Evolutionary conservation across 1,140 invertebrate species (phyloP).

Genomic region (Triops longicaudatus): DNA sequence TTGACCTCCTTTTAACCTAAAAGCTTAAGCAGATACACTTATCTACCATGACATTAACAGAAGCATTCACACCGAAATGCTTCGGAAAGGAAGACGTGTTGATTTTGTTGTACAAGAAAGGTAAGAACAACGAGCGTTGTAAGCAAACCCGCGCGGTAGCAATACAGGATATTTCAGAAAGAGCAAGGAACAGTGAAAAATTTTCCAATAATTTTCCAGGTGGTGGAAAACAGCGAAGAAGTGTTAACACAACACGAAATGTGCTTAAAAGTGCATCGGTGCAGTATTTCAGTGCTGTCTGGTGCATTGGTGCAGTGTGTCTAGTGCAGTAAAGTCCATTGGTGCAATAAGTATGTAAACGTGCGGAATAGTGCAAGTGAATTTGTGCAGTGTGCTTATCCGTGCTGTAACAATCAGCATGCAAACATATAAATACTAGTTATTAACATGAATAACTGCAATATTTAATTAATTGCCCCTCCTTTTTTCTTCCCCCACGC

Average conservation of each 20-base stretch:
- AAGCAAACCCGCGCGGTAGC: neutral
- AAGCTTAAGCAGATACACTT: neutral
- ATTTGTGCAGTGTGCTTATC: slow-evolving; percentile 6
- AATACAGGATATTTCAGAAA: neutral
- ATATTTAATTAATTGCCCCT: neutral
- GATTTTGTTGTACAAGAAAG: too few relatives aligned
- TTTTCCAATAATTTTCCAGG: neutral
- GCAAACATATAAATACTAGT: neutral
- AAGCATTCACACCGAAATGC: too few relatives aligned
- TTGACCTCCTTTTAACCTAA: neutral
- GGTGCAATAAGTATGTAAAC: neutral
- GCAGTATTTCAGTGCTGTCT: neutral
- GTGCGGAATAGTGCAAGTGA: neutral
- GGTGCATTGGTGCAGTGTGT: neutral
- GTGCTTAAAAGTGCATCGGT: neutral
- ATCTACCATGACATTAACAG: neutral
- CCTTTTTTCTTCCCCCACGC: neutral
- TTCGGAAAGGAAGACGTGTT: too few relatives aligned
- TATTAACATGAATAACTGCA: neutral
- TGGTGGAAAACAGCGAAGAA: neutral
- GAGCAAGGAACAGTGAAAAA: neutral
- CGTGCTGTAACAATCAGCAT: neutral
- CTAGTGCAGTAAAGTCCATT: neutral
- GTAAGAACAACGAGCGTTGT: neutral
- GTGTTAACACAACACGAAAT: neutral